phyloP scores from a whole-genome alignment of 37 sponge, comb jelly and placozoan species.

The Spongilla lacustris region DNA sequence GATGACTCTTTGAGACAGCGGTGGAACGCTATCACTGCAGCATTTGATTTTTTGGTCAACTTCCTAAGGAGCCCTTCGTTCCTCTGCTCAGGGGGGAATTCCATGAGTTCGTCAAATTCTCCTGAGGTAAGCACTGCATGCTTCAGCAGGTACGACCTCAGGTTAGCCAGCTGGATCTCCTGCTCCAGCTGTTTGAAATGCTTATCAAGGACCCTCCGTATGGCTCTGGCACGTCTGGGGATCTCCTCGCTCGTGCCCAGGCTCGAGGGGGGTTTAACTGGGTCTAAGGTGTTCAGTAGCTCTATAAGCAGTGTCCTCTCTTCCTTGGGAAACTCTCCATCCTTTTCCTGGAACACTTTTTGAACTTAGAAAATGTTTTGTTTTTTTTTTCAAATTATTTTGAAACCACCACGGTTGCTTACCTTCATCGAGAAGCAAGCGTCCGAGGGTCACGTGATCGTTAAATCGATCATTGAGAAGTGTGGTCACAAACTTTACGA shows the following conservation, averaged over 20 bases:
- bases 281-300: neutral
- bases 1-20: neutral
- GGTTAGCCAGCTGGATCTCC: neutral
- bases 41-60: neutral
- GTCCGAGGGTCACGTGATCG: neutral
- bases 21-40: neutral
- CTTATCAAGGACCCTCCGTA: neutral
- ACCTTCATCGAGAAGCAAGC: neutral
- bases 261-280: neutral
- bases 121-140: neutral
- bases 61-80: neutral
- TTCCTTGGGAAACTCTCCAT: neutral
- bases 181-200: neutral
- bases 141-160: neutral
- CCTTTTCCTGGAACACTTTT: neutral
- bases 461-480: neutral
- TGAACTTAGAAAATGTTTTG: no score
- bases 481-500: conserved; percentile 32
- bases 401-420: neutral
- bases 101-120: neutral
- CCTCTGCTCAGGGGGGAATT: neutral
- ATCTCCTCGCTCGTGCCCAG: neutral
- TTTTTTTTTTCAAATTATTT: no score
- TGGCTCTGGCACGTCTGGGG: neutral
- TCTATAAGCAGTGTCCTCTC: neutral